Evolutionary conservation across 2,888 invertebrate genomes (phyloP), one percentile per base, ranked within the genome.

Genomic region (Caradrina clavipalpis): DNA sequence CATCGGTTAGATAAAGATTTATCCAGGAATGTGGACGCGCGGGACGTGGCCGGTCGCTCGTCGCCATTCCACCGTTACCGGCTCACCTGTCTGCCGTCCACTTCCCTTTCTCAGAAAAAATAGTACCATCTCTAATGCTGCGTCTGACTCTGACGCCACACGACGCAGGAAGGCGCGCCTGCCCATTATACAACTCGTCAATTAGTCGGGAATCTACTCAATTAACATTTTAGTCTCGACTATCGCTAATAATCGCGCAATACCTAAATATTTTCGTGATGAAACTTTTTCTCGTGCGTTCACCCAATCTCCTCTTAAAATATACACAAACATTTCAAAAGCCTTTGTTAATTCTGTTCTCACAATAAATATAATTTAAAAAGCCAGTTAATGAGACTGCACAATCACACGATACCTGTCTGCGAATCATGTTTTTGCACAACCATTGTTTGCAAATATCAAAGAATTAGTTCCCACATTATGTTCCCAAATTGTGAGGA

Each of bases 381-480:
- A 78, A 49, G 62, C 59, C 64, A 71, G 73, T 81, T 89, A 89
- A 88, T 87, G 82, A 88, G 78, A 76, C 80, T 83, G 81, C 82
- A 86, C 87, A 87, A 88, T 89, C 83, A 82, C 82, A 87, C 79
- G 78, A 78, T 82, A 81, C 79, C 78, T 85, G 84, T 86, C 84
- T 87, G 86, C 81, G 87, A 87, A 86, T 84, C 79, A 76, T 86
- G 81, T 90, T 91, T 92, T 92, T 90, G 87, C 88, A 69, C 82
- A 86, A 86, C 86, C 85, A 91, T 93, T 93, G 92, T 93, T 88
- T 89, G 86, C 83, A 81, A 87, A 88, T 85, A 82, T 83, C 72
- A 73, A 84, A 84, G 77, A 82, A 87, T 81, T 80, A 75, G 84
- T 91, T 93, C 92, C 80, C 93, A 91, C 89, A 87, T 87, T 82